These are phyloP conservation scores for Brienomyrus brachyistius DNA, from an alignment of 2,113 vertebrate genomes.

Conservation along the genomic window DNA sequence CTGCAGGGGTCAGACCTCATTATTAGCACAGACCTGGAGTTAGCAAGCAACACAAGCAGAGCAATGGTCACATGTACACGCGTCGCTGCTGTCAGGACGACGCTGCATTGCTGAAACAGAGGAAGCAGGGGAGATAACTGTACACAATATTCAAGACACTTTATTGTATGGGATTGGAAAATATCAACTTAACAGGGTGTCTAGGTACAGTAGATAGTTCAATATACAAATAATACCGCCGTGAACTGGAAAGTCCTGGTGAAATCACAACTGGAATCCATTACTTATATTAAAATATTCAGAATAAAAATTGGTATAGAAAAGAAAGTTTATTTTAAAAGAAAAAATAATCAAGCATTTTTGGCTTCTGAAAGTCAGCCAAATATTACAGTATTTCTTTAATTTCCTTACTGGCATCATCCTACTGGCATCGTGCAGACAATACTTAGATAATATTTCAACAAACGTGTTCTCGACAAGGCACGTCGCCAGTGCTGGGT, in stretches of 20 bases:
- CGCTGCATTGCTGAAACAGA: background rate
- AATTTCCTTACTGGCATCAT: background rate
- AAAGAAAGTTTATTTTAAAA: slow-evolving; percentile 43
- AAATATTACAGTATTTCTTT: background rate
- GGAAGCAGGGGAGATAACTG: background rate
- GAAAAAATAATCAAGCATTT: slow-evolving; percentile 22
- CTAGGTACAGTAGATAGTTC: slow-evolving; percentile 45
- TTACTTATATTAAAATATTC: slow-evolving; percentile 56
- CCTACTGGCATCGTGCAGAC: background rate
- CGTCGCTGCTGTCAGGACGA: background rate
- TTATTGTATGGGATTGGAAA: slow-evolving; percentile 51
- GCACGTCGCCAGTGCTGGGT: background rate
- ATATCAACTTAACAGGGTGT: slow-evolving; percentile 40
- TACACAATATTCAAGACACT: slow-evolving; percentile 39
- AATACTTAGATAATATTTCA: background rate
- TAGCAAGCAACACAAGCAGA: background rate
- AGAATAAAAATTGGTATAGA: slow-evolving; percentile 55
- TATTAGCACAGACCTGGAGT: background rate
- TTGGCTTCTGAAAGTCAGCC: background rate
- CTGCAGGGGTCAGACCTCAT: background rate
- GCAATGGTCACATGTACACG: background rate
- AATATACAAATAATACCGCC: slow-evolving; percentile 37
- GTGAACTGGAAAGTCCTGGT: slow-evolving; percentile 30
- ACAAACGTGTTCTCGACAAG: background rate
- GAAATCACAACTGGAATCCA: slow-evolving; percentile 26